phyloP scores from a whole-genome alignment of 1,140 invertebrate species.

The Drosophila arawakana region DNA sequence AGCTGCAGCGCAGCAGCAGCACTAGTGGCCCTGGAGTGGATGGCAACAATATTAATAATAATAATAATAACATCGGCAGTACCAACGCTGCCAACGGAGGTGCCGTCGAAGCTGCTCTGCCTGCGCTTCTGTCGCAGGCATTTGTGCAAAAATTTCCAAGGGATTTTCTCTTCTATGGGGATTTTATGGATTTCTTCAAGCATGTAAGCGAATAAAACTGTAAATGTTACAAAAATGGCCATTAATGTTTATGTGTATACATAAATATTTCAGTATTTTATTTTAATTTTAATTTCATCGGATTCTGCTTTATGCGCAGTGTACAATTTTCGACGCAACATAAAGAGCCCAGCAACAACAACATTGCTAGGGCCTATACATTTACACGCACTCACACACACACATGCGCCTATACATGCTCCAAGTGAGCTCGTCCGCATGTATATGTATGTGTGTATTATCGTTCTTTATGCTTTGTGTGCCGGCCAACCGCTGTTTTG shows the following conservation, averaged over 20 bases:
- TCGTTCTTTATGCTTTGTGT: constrained; percentile 75
- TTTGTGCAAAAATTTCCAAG: constrained; percentile 60
- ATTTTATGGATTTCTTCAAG: constrained; percentile 71
- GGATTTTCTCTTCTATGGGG: constrained; percentile 52
- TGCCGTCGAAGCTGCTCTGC: constrained; percentile 22
- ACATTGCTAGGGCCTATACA: constrained; percentile 39
- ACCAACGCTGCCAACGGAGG: constrained; percentile 17
- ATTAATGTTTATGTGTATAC: constrained; percentile 1
- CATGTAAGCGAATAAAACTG: constrained; percentile 64
- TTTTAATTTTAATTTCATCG: constrained; percentile 49
- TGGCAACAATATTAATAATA: constrained; percentile 25
- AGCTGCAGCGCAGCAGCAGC: constrained; percentile 48
- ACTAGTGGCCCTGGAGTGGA: constrained; percentile 6
- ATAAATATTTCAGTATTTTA: constrained; percentile 23
- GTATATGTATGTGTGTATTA: constrained; percentile 55
- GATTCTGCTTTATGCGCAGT: constrained; percentile 48
- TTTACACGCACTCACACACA: not conserved
- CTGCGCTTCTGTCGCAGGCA: constrained; percentile 44
- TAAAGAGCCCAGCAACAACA: constrained; percentile 30
- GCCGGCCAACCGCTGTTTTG: constrained; percentile 55
- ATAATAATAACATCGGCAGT: constrained; percentile 27
- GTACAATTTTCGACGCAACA: constrained; percentile 56
- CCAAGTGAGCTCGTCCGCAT: constrained; percentile 22
- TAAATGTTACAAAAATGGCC: not conserved
- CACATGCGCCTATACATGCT: constrained; percentile 7